Conservation (phyloP, 2,888 invertebrate genomes). For the Ophion costatus region DNA sequence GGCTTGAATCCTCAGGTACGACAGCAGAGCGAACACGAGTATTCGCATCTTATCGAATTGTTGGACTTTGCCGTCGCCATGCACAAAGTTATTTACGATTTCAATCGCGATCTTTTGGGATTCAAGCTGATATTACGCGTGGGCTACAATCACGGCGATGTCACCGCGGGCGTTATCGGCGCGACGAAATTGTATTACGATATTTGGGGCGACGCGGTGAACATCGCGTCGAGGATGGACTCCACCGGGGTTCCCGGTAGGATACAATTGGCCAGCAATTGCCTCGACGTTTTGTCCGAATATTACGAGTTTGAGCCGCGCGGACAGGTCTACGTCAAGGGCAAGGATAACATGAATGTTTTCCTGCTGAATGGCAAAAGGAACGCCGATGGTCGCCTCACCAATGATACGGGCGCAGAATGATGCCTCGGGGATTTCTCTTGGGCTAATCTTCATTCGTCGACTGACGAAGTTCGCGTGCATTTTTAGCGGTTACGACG, state of each 20-base stretch:
- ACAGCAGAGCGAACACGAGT: constrained; percentile 87
- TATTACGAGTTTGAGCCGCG: constrained; percentile 95
- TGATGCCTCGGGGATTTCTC: background rate
- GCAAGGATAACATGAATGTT: constrained; percentile 97
- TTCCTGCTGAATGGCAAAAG: constrained; percentile 88
- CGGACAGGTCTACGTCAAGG: constrained; percentile 97
- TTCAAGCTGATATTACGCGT: constrained; percentile 94
- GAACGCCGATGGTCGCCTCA: constrained; percentile 21
- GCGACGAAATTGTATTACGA: constrained; percentile 98
- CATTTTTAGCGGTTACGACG: background rate
- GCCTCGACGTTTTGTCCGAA: constrained; percentile 88
- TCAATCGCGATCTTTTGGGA: constrained; percentile 95
- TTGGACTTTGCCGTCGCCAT: constrained; percentile 97
- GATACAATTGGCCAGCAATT: constrained; percentile 93
- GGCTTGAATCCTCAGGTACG: constrained; percentile 94
- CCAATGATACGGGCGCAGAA: constrained; percentile 12
- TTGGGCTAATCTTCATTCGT: background rate
- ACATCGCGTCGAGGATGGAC: constrained; percentile 98
- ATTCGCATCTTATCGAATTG: constrained; percentile 93
- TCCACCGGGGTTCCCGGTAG: constrained; percentile 95
- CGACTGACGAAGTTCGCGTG: background rate
- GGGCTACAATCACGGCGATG: constrained; percentile 97
- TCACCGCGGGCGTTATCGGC: constrained; percentile 98
- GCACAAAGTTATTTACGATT: constrained; percentile 94
- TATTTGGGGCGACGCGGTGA: constrained; percentile 99